Conservation (phyloP, 2,888 invertebrate species). For the Corythucha ciliata region DNA sequence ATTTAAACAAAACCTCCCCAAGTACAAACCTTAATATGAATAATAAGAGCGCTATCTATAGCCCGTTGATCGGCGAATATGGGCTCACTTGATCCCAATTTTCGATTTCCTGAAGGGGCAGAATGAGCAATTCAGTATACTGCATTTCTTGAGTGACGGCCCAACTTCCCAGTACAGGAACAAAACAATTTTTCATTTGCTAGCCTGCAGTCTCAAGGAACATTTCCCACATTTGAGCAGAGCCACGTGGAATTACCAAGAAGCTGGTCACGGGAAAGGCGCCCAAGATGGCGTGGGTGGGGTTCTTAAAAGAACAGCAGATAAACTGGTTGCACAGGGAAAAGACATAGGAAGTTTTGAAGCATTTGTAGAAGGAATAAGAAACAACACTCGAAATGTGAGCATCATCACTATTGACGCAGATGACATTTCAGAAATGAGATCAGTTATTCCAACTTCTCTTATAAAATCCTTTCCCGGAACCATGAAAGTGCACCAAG, state of each 20-base stretch:
- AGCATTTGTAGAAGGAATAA: background rate
- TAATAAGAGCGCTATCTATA: no score
- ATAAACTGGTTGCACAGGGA: background rate
- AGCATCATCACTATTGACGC: background rate
- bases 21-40: no score
- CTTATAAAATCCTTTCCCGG: no score
- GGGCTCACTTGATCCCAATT: constrained; percentile 1
- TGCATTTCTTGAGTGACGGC: background rate
- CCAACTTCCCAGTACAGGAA: constrained; percentile 2
- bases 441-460: background rate
- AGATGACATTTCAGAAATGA: constrained; percentile 1
- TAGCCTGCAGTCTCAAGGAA: background rate
- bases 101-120: background rate
- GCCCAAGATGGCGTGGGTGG: constrained; percentile 31
- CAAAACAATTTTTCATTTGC: constrained; percentile 4
- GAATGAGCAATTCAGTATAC: background rate
- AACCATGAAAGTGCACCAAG: constrained; percentile 4
- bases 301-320: constrained; percentile 1
- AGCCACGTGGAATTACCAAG: constrained; percentile 1
- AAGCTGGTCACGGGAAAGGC: constrained; percentile 4
- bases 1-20: no score
- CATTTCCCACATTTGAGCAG: background rate
- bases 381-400: background rate
- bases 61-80: no score
- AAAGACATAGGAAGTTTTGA: background rate